Evolutionary conservation across 2,797 vertebrate species (phyloP).

Genomic region (Masticophis lateralis): DNA sequence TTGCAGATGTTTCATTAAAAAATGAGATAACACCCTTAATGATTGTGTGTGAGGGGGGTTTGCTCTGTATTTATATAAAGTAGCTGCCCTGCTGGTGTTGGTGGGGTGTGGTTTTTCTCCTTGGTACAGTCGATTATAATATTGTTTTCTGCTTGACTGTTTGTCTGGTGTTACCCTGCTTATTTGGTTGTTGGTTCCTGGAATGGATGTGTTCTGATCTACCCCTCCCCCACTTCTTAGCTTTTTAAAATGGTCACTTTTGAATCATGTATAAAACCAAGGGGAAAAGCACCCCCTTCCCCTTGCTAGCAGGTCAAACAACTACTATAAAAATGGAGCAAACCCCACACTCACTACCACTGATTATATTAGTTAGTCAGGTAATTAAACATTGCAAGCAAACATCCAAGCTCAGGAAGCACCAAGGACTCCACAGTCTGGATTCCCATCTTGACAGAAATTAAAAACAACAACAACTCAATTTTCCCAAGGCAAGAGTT

Average conservation of each 20-base stretch:
- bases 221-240: background rate
- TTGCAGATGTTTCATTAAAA: background rate
- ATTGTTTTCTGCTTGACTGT: background rate
- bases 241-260: background rate
- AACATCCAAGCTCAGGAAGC: background rate
- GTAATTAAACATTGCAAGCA: background rate
- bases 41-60: background rate
- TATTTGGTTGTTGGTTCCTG: background rate
- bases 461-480: background rate
- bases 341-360: background rate
- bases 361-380: background rate
- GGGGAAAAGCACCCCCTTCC: background rate
- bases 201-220: background rate
- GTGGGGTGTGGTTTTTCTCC: background rate
- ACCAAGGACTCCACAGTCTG: background rate
- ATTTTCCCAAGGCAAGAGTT: background rate
- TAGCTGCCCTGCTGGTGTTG: background rate
- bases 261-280: background rate
- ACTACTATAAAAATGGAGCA: background rate
- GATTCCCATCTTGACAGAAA: background rate
- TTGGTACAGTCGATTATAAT: background rate
- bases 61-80: background rate
- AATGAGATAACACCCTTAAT: background rate
- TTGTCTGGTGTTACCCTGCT: background rate
- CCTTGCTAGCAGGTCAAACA: too few species aligned